Evolutionary conservation across 2,113 vertebrate genomes (phyloP).

Genomic region (Sinocyclocheilus grahami): DNA sequence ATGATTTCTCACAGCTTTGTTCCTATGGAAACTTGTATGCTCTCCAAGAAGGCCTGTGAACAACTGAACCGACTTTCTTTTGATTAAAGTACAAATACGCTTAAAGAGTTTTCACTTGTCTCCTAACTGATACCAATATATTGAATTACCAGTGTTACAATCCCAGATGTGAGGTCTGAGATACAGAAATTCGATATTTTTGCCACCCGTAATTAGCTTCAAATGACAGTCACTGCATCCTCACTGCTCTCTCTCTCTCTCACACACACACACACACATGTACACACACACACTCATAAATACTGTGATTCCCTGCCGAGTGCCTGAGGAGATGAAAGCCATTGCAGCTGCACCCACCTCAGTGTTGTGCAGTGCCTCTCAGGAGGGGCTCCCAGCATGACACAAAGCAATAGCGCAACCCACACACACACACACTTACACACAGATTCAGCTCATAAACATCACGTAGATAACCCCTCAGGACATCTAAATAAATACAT

Average conservation of each 20-base stretch:
- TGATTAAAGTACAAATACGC: conserved; percentile 18
- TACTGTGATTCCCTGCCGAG: conserved; percentile 46
- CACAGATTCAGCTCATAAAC: conserved; percentile 37
- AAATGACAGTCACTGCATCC: conserved; percentile 48
- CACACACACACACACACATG: conserved; percentile 23
- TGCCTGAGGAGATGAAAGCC: conserved; percentile 69
- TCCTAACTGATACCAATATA: conserved; percentile 16
- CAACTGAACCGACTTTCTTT: conserved; percentile 12
- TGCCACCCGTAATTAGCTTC: conserved; percentile 42
- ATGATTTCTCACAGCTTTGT: conserved; percentile 6
- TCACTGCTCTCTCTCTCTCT: conserved; percentile 41
- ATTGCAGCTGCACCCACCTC: conserved; percentile 63
- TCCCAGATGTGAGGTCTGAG: conserved; percentile 4
- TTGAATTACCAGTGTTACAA: not conserved
- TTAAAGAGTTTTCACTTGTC: conserved; percentile 27
- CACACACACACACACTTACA: conserved; percentile 40
- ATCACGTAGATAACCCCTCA: conserved; percentile 56
- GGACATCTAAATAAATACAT: conserved; percentile 76
- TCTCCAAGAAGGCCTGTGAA: not conserved
- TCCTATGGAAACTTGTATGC: conserved; percentile 11
- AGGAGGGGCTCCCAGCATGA: conserved; percentile 61
- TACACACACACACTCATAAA: conserved; percentile 52
- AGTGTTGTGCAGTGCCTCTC: conserved; percentile 63
- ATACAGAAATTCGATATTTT: conserved; percentile 1
- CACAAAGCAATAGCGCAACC: conserved; percentile 52